Percentiles rank a stretch among this genome's conserved stretches.
Conservation (phyloP, 2,888 invertebrate species). For the Macaria notata region DNA sequence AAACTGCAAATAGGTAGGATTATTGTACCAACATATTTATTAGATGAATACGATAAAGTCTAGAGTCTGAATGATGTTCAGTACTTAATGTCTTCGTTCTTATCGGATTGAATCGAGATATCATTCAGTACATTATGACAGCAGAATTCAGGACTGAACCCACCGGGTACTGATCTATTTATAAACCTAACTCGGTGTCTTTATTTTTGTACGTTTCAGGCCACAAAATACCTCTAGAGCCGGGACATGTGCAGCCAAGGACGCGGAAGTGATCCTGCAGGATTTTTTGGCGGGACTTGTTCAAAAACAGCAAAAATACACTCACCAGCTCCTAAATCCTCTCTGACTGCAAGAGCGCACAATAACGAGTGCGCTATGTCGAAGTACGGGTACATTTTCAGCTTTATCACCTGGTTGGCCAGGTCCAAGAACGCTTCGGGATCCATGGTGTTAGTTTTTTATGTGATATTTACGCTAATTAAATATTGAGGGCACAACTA, state of each 20-base stretch:
- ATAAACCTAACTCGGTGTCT: conserved; percentile 64
- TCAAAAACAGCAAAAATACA: conserved; percentile 48
- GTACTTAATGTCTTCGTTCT: background rate
- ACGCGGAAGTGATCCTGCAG: conserved; percentile 46
- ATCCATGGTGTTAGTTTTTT: conserved; percentile 86
- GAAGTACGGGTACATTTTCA: conserved; percentile 99
- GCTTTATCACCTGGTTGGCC: conserved; percentile 98
- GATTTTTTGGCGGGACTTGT: conserved; percentile 48
- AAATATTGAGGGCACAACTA: conserved; percentile 58
- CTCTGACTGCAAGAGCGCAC: conserved; percentile 96
- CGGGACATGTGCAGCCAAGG: conserved; percentile 32
- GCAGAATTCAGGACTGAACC: conserved; percentile 29
- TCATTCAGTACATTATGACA: conserved; percentile 27
- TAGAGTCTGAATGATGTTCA: too few relatives aligned
- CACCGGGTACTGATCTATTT: conserved; percentile 63
- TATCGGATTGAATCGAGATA: conserved; percentile 10
- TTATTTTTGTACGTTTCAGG: conserved; percentile 65
- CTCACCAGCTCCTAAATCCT: conserved; percentile 96
- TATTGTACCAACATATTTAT: too few relatives aligned
- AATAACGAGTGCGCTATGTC: conserved; percentile 98
- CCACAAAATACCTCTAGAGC: conserved; percentile 37
- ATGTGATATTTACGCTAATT: conserved; percentile 45
- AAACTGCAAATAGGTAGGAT: too few relatives aligned
- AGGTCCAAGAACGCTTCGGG: conserved; percentile 98
- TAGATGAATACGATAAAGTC: too few relatives aligned